Evolutionary conservation across 2,113 vertebrate genomes (phyloP).

Genomic region (Gulo gulo): DNA sequence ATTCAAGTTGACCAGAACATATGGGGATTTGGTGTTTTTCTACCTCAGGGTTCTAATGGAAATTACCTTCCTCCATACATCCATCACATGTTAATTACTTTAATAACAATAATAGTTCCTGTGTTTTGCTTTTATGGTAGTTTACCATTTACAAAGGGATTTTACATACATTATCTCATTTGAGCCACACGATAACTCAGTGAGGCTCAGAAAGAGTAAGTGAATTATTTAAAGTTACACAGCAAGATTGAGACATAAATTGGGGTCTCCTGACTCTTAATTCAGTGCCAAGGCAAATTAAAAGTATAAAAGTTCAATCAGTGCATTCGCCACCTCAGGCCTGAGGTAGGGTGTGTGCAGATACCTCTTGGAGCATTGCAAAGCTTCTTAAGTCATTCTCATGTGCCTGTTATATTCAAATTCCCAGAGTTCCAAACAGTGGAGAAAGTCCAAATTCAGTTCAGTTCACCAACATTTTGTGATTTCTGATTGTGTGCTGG

Average conservation of each 20-base stretch:
- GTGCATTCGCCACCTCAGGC: background rate
- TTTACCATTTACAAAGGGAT: constrained; percentile 21
- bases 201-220: background rate
- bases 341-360: background rate
- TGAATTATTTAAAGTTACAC: background rate
- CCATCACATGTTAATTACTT: constrained; percentile 14
- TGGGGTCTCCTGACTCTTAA: background rate
- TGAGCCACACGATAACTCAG: background rate
- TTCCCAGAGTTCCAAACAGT: background rate
- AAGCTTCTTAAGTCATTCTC: background rate
- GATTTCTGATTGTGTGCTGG: background rate
- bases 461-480: background rate
- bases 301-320: background rate
- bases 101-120: background rate
- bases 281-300: background rate
- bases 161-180: background rate
- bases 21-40: background rate
- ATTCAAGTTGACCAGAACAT: constrained; percentile 13
- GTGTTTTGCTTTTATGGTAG: background rate
- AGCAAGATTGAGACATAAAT: background rate
- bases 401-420: constrained; percentile 32
- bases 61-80: background rate
- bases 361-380: background rate
- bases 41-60: background rate
- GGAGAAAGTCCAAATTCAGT: background rate